Evolutionary conservation across 2,888 invertebrate species (phyloP).

Genomic region (Folsomia candida): DNA sequence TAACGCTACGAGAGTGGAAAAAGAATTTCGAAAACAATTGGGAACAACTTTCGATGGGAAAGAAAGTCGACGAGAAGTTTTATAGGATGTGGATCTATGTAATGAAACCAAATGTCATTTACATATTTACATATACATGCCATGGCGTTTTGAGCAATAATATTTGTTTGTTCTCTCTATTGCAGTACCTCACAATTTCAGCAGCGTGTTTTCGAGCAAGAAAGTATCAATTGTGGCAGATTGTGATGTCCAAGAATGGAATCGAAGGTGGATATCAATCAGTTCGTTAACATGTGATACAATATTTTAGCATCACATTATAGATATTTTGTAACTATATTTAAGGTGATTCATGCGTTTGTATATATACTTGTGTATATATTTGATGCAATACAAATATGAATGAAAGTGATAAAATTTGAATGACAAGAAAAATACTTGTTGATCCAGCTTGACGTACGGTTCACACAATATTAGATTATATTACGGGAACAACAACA

Average conservation of each 20-base stretch:
- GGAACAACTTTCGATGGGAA: constrained; percentile 15
- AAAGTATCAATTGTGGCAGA: constrained; percentile 41
- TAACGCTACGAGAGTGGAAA: constrained; percentile 43
- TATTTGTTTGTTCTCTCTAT: no score
- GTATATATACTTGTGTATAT: no score
- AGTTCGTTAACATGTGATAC: constrained; percentile 35
- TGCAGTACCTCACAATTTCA: constrained; percentile 30
- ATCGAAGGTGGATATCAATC: constrained; percentile 45
- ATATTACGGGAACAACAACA: no score
- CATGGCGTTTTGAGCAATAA: constrained; percentile 29
- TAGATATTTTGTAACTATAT: no score
- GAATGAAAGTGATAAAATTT: no score
- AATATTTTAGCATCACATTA: no score
- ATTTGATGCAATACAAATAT: no score
- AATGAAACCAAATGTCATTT: no score
- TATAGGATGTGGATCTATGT: constrained; percentile 44
- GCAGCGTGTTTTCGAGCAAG: constrained; percentile 27
- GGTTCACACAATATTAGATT: no score
- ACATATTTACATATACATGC: constrained; percentile 27
- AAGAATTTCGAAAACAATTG: constrained; percentile 38
- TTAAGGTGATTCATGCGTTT: no score
- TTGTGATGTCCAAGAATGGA: constrained; percentile 43
- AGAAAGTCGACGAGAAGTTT: constrained; percentile 20
- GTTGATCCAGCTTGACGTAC: no score
- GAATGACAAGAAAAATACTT: no score